These are phyloP conservation scores for Hololepta plana DNA, from an alignment of 2,888 invertebrate species.

Conservation along the genomic window DNA sequence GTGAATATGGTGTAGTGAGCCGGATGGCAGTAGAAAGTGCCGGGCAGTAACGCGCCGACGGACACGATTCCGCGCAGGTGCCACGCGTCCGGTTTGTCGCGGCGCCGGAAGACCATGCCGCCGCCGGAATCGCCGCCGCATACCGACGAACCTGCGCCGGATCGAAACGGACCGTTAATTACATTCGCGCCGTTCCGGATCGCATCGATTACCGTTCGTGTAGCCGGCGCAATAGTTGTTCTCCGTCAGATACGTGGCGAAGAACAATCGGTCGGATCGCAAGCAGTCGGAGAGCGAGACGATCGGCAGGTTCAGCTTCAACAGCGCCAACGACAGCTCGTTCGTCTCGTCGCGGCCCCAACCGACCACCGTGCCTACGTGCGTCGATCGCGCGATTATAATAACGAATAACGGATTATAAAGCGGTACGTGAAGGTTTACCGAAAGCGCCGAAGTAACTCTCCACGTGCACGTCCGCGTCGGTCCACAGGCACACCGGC, in stretches of 20 bases:
- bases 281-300: constrained; percentile 40
- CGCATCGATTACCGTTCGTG: constrained; percentile 23
- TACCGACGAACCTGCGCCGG: constrained; percentile 32
- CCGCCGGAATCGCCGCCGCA: constrained; percentile 32
- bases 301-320: constrained; percentile 39
- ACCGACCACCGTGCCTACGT: constrained; percentile 22
- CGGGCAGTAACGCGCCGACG: constrained; percentile 32
- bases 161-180: no score
- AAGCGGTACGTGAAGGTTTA: no score
- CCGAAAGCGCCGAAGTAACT: constrained; percentile 33
- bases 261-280: constrained; percentile 40
- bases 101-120: constrained; percentile 21
- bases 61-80: constrained; percentile 34
- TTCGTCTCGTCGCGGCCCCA: constrained; percentile 40
- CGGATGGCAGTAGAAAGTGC: constrained; percentile 34
- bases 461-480: constrained; percentile 29
- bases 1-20: constrained; percentile 38
- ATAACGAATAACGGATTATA: no score
- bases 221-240: constrained; percentile 34
- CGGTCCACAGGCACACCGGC: constrained; percentile 39
- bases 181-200: no score
- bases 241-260: constrained; percentile 35
- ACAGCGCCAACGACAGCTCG: constrained; percentile 36
- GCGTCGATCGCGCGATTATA: no score
- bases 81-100: constrained; percentile 17